Evolutionary conservation across 2,797 vertebrate genomes (phyloP), one percentile per base, ranked within the genome.

Genomic region (Gila robusta): DNA sequence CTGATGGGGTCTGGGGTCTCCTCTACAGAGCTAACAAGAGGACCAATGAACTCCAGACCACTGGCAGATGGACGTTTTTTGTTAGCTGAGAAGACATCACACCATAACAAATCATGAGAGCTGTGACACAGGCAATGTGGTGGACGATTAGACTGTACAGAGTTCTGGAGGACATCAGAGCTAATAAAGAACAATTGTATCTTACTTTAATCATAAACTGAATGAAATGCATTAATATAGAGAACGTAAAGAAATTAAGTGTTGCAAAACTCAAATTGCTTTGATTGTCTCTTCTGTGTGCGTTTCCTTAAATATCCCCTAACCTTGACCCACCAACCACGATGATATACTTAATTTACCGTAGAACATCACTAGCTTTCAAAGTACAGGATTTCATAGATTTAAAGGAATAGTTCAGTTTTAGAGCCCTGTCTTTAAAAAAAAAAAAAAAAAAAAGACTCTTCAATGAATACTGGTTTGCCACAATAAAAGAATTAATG

Each of bases 1-100:
- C 90, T 87, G 62, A 98, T 92, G 23, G 94, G 94, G 26, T 95
- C 85, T 0, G 94, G 95, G 0, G 94, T 97, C 92, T 99, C 98
- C 69, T 97, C 94, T 67, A 94, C 96, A 0, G 95, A 93, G 83
- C 82, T 81, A 62, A 98, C 84, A n/a, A 98, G 91, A 3, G 96
- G 90, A 0, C 92, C 94, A 49, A 98, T 69, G 81, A 93, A 96
- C 1, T 95, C 96, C 88, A 98, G 92, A 2, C 92, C 94, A 39
- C 26, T 88, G 89, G 83, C 94, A 88, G 86, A 84, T 0, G 94
- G 94, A 76, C 93, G 94, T 88, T 89, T 89, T 86, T 92, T 85
- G 66, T 87, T 92, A 89, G 91, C 94, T 90, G 91, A n/a, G 83
- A 70, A 69, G 35, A 56, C 76, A 78, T 69, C 49, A 84, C 49